Percentiles rank a stretch among this genome's conserved stretches.
phyloP scores from a whole-genome alignment of 2,888 invertebrate genomes.

The Chalcosyrphus nemorum region DNA sequence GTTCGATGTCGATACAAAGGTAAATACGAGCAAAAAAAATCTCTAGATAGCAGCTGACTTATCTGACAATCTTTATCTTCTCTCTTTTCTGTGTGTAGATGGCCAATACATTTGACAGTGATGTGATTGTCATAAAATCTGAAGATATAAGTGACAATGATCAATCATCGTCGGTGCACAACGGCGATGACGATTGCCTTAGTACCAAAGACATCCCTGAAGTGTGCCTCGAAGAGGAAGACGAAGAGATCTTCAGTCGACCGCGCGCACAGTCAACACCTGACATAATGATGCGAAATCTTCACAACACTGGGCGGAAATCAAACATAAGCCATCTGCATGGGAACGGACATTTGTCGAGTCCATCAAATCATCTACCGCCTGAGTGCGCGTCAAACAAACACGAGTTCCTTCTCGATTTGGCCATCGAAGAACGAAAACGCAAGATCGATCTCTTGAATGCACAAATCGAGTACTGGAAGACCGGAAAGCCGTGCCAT shows the following conservation, averaged over 20 bases:
- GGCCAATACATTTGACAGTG: slow-evolving; percentile 77
- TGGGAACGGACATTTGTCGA: slow-evolving; percentile 74
- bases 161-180: slow-evolving; percentile 77
- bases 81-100: slow-evolving; percentile 54
- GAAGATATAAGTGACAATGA: slow-evolving; percentile 82
- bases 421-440: slow-evolving; percentile 81
- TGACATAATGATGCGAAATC: slow-evolving; percentile 38
- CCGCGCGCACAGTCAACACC: slow-evolving; percentile 73
- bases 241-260: slow-evolving; percentile 79
- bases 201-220: slow-evolving; percentile 81
- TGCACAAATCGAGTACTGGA: slow-evolving; percentile 81
- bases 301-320: slow-evolving; percentile 37
- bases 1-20: slow-evolving; percentile 80
- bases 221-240: slow-evolving; percentile 81
- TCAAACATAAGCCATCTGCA: slow-evolving; percentile 73
- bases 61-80: slow-evolving; percentile 24
- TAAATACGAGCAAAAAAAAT: slow-evolving; percentile 66
- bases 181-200: slow-evolving; percentile 79
- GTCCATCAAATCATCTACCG: slow-evolving; percentile 74
- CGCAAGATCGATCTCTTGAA: slow-evolving; percentile 80
- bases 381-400: slow-evolving; percentile 68
- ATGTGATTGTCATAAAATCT: slow-evolving; percentile 81
- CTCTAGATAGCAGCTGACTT: slow-evolving; percentile 8
- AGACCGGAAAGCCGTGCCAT: slow-evolving; percentile 78
- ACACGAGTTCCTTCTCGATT: slow-evolving; percentile 78